Evolutionary conservation across 2,888 invertebrate genomes (phyloP), one percentile per base, ranked within the genome.

Genomic region (Rhagophthalmus giganteus): DNA sequence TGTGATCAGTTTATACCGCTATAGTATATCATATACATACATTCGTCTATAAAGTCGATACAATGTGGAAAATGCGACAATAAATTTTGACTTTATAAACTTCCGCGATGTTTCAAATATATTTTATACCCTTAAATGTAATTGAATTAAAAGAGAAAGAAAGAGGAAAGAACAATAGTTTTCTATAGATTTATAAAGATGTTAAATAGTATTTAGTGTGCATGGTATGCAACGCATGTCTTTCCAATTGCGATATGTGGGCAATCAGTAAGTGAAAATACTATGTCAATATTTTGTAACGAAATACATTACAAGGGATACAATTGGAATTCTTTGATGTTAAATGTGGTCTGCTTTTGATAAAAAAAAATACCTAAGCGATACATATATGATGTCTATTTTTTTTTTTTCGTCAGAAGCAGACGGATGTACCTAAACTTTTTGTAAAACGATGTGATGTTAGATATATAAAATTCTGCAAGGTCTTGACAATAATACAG

Each of bases 161-260:
- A n/a, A n/a, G n/a, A n/a, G n/a, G n/a, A 61, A 67, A 65, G 60
- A 69, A 71, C 67, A 62, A 73, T 74, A 74, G 74, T 74, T 74
- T 74, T 74, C 73, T 74, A 74, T 73, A 73, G 73, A 73, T 73
- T 73, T 74, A 72, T 73, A 71, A 71, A 53, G 48, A 54, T 54
- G 48, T 54, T 54, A 54, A 31, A 48, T 54, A 53, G 66, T 69
- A 62, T 68, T 67, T 65, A 55, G 39, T 50, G 53, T 48, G 54
- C 45, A 42, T 40, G 39, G 46, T 44, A 33, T 39, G 44, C 35
- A 20, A 40, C 35, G 42, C 40, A 34, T 11, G 38, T 25, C 38
- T 44, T 47, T 41, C 39, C 57, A 62, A 60, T 62, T 62, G 59
- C 62, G 60, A 62, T 61, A 58, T 64, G 67, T 67, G 66, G 66